phyloP scores from a whole-genome alignment of 2,797 vertebrate species.

The Gila robusta region DNA sequence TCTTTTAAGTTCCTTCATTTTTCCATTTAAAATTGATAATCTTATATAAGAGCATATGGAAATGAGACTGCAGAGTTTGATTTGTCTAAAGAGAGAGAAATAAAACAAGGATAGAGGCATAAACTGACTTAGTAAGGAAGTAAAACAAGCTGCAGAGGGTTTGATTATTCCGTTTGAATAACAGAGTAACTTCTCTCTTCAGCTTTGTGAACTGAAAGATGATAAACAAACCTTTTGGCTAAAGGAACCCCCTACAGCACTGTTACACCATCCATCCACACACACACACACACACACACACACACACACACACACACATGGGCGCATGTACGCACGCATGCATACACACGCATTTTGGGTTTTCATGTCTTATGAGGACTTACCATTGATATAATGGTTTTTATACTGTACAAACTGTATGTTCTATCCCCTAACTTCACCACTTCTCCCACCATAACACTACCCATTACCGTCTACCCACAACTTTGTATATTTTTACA shows the following conservation, averaged over 20 bases:
- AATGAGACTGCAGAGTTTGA: not conserved
- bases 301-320: too few species aligned
- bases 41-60: constrained; percentile 56
- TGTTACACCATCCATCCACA: constrained; percentile 24
- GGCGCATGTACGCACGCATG: too few species aligned
- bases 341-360: not conserved
- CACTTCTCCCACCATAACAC: not conserved
- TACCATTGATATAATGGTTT: not conserved
- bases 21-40: constrained; percentile 60
- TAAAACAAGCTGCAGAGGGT: constrained; percentile 45
- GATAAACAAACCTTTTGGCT: constrained; percentile 59
- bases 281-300: not conserved
- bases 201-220: constrained; percentile 52
- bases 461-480: not conserved
- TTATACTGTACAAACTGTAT: not conserved
- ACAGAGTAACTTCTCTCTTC: constrained; percentile 36
- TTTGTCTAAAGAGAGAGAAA: constrained; percentile 22
- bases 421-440: not conserved
- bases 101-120: not conserved
- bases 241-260: constrained; percentile 35
- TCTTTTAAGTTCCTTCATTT: constrained; percentile 46
- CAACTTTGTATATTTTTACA: not conserved
- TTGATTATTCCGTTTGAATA: constrained; percentile 68
- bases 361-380: not conserved
- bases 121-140: constrained; percentile 1